Evolutionary conservation across 2,113 vertebrate genomes (phyloP), one percentile per base, ranked within the genome.

Genomic region (Panthera uncia): DNA sequence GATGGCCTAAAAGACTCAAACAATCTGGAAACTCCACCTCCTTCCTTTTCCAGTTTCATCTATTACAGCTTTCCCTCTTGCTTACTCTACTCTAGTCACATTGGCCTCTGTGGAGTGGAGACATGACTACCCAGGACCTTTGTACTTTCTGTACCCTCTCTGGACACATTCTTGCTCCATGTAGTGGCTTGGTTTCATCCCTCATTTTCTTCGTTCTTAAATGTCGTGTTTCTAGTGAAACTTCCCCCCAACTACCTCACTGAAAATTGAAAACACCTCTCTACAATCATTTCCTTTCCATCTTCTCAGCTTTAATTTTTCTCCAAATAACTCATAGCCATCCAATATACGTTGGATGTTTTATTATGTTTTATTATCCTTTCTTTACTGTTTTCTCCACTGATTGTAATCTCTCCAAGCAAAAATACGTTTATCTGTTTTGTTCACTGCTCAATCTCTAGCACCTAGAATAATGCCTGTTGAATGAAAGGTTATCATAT

Each of bases 91-190:
- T 55, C 55, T 14, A 13, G 10, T 25, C 45, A 50, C 57, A 73
- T 10, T 73, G 52, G 4, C 6, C n/a, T 81, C 78, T 48, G 63
- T 38, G 3, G 55, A 27, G 4, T 25, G 23, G 31, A 73, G 7
- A 21, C 19, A 61, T 13, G 29, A 5, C 38, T 41, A n/a, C 38
- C n/a, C 29, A 29, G 23, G 7, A 6, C 1, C 3, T 61, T 31
- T n/a, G 68, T 15, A 55, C 4, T 45, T 9, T 31, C 89, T 25
- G 48, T 5, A 21, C 4, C 38, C 9, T 61, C 48, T 45, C 2
- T 38, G 29, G 4, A 36, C 3, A 4, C 1, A 9, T 0, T 65
- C 29, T 25, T 45, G 48, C 4, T 6, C 7, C 4, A 48, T 0
- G n/a, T 5, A 50, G 16, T 45, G 80, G 36, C 41, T 79, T 57